Base-by-base conservation (phyloP, 2,113 vertebrate genomes). In the Origma solitaria region DNA sequence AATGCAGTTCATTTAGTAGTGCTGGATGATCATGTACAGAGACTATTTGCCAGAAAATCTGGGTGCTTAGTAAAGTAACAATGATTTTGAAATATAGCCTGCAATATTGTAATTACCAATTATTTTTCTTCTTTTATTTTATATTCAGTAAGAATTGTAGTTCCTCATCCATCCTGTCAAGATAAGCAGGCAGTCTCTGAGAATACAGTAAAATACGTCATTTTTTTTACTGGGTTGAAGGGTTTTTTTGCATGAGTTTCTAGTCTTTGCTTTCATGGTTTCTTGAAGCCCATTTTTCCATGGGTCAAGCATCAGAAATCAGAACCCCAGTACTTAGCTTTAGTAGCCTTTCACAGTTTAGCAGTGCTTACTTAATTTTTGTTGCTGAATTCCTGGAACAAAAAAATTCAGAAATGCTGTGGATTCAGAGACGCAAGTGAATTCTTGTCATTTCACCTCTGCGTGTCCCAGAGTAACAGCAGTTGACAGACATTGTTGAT, bases 61-160 rank as follows among this genome's bases (percentile, higher is more conserved):
- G 81, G 86, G 33, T 62, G 47, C 53, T 95, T 92, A 73, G 49
- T 82, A 54, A 61, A 95, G 53, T 91, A 82, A 83, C 68, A 82
- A 31, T 83, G 88, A 66, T 91, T 95, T 90, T 96, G 90, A 97
- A 95, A 93, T 88, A 82, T 8, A 94, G n/a, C 73, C 93, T 93
- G 70, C 50, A 77, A 37, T 96, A 77, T 75, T 93, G 56, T 88
- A 83, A 82, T 88, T 93, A 65, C 49, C 62, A 73, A 42, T 78
- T 92, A 86, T 90, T 93, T 91, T 79, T 54, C 53, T 70, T 22
- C 31, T 87, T 93, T 90, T 76, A 73, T 90, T 90, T 92, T 70
- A 35, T 83, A 47, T 89, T 83, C 53, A 50, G 35, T 57, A 88
- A 61, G 82, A 93, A 64, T 53, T 65, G 35, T 78, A 94, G 86